Conservation (phyloP, 2,113 vertebrate genomes). For the Stercorarius parasiticus region DNA sequence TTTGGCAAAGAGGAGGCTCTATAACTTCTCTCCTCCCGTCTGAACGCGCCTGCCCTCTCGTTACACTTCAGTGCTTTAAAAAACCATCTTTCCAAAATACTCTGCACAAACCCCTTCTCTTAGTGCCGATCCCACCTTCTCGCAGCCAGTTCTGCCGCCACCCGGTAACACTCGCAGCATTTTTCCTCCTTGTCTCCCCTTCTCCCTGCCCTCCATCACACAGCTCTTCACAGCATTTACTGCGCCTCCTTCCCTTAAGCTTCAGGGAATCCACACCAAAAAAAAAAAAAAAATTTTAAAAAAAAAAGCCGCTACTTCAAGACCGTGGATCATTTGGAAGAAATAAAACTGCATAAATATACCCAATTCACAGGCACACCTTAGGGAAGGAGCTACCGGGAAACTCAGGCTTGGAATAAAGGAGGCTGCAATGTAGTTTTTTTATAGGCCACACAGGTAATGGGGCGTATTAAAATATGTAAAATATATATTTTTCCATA, state of each 20-base stretch:
- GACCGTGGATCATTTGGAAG: slow-evolving; percentile 32
- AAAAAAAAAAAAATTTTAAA: neutral
- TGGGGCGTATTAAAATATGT: slow-evolving; percentile 51
- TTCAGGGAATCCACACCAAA: neutral
- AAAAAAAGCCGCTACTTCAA: slow-evolving; percentile 4
- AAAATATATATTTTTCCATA: slow-evolving; percentile 52
- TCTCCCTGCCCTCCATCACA: neutral
- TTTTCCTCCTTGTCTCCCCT: neutral
- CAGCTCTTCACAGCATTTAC: neutral
- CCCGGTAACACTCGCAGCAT: neutral
- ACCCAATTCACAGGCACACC: slow-evolving; percentile 55
- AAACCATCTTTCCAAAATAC: neutral
- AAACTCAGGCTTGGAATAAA: slow-evolving; percentile 46
- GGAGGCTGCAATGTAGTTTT: slow-evolving; percentile 29
- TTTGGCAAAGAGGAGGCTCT: neutral
- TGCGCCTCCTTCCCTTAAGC: neutral
- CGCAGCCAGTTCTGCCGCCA: slow-evolving; percentile 1
- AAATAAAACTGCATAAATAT: slow-evolving; percentile 60
- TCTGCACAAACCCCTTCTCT: neutral
- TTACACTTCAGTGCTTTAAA: slow-evolving; percentile 12
- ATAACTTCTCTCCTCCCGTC: neutral
- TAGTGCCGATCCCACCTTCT: neutral
- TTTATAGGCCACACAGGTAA: slow-evolving; percentile 60
- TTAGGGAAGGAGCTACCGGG: slow-evolving; percentile 14
- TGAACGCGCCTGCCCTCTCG: neutral